Conservation (phyloP, 2,797 vertebrate genomes). For the Sebastiscus albofasciatus region DNA sequence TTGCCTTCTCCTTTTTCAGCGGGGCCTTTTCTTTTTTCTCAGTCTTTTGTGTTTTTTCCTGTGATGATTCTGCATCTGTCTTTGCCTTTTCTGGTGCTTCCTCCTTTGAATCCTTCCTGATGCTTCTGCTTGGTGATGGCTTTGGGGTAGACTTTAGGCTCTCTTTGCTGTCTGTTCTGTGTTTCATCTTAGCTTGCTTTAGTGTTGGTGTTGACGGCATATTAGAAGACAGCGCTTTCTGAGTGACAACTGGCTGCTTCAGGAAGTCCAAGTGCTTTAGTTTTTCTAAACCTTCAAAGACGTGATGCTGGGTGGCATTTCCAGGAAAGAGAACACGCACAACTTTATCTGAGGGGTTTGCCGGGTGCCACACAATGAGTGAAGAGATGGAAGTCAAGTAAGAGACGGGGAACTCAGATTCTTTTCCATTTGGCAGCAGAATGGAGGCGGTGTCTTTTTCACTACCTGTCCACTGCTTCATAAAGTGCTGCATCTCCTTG, state of each 20-base stretch:
- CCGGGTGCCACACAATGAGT: constrained; percentile 97
- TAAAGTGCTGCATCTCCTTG: constrained; percentile 95
- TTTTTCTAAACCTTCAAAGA: constrained; percentile 96
- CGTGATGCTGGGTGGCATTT: constrained; percentile 93
- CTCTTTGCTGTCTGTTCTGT: constrained; percentile 93
- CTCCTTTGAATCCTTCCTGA: constrained; percentile 91
- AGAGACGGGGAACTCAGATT: constrained; percentile 92
- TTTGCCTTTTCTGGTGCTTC: constrained; percentile 87
- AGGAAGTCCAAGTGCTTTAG: constrained; percentile 96
- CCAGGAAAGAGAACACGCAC: constrained; percentile 95
- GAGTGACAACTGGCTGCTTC: constrained; percentile 92
- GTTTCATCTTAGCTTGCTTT: constrained; percentile 93
- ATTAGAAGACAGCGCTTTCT: constrained; percentile 87
- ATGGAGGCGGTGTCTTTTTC: constrained; percentile 91
- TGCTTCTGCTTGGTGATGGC: constrained; percentile 84
- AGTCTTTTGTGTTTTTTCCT: constrained; percentile 86
- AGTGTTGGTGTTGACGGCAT: constrained; percentile 83
- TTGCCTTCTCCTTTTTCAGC: constrained; percentile 89
- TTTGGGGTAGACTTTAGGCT: constrained; percentile 91
- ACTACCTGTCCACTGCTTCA: constrained; percentile 96
- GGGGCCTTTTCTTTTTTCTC: constrained; percentile 91
- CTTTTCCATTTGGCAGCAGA: constrained; percentile 90
- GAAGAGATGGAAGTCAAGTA: constrained; percentile 94
- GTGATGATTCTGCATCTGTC: constrained; percentile 71
- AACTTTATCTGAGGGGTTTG: constrained; percentile 95